A percentile compares a stretch with the other conserved stretches of the same genome.
Evolutionary conservation across 2,888 invertebrate genomes (phyloP).

Genomic region (Girardia tigrina): DNA sequence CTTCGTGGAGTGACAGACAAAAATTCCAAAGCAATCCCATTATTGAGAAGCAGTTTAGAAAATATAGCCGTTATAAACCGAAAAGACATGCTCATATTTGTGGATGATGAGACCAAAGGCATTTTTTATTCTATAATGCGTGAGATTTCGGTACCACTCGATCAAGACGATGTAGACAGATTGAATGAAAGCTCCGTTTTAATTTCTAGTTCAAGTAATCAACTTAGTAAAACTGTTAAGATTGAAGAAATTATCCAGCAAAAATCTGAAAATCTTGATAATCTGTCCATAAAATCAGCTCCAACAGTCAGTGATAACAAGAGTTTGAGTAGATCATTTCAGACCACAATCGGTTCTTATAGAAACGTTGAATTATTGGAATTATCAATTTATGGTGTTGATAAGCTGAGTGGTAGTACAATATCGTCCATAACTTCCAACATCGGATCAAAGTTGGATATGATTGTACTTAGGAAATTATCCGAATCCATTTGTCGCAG

Average conservation of each 20-base stretch:
- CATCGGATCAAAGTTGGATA: conserved; percentile 27
- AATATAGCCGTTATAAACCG: conserved; percentile 62
- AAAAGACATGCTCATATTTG: conserved; percentile 65
- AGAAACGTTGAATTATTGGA: conserved; percentile 9
- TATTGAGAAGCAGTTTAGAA: conserved; percentile 57
- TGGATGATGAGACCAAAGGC: conserved; percentile 51
- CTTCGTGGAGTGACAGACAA: conserved; percentile 52
- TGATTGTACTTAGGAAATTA: background rate
- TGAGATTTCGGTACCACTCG: background rate
- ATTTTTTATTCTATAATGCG: background rate
- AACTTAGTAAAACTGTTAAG: background rate
- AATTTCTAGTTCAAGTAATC: background rate
- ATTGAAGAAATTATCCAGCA: background rate
- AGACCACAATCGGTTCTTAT: background rate
- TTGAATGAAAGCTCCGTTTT: background rate
- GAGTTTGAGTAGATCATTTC: background rate
- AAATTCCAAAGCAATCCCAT: conserved; percentile 38
- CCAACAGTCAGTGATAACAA: background rate
- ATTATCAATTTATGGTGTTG: conserved; percentile 7
- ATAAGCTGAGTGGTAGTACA: background rate
- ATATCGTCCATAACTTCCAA: background rate
- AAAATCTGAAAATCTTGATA: background rate
- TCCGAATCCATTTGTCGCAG: conserved; percentile 21
- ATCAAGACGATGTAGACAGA: background rate
- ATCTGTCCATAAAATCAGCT: background rate